Conservation (phyloP, 2,797 vertebrate species). For the Takifugu rubripes region DNA sequence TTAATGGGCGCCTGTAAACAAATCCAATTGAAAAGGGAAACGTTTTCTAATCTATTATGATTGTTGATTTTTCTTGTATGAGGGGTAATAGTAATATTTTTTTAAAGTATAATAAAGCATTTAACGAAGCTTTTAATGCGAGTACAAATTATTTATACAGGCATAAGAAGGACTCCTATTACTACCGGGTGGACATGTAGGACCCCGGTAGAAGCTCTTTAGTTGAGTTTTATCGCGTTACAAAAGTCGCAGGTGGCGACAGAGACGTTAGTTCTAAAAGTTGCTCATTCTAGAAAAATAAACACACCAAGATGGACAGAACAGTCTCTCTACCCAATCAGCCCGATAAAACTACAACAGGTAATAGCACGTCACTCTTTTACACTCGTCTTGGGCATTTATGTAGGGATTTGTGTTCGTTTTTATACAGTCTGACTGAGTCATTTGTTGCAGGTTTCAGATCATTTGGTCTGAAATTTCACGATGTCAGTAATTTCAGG, state of each 20-base stretch:
- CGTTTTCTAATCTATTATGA: too few species aligned
- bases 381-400: too few species aligned
- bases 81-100: too few species aligned
- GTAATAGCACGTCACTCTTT: constrained; percentile 37
- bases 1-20: not conserved
- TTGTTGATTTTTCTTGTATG: too few species aligned
- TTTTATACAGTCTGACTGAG: too few species aligned
- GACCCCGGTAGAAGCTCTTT: constrained; percentile 15
- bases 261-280: rapidly evolving
- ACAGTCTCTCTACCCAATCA: constrained; percentile 64
- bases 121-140: too few species aligned
- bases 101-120: too few species aligned
- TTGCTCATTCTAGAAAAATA: not conserved
- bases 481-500: too few species aligned
- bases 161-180: constrained; percentile 9
- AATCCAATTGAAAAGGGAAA: not conserved
- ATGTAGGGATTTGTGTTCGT: too few species aligned
- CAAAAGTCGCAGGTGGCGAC: constrained; percentile 6
- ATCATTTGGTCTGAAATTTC: too few species aligned
- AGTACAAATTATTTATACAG: constrained; percentile 24
- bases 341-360: constrained; percentile 51
- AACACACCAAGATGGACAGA: constrained; percentile 60
- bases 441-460: too few species aligned
- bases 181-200: constrained; percentile 12
- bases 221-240: constrained; percentile 25